Base-by-base conservation (phyloP, 35 echinoderm and acorn worm species). In the Amphiura filiformis region DNA sequence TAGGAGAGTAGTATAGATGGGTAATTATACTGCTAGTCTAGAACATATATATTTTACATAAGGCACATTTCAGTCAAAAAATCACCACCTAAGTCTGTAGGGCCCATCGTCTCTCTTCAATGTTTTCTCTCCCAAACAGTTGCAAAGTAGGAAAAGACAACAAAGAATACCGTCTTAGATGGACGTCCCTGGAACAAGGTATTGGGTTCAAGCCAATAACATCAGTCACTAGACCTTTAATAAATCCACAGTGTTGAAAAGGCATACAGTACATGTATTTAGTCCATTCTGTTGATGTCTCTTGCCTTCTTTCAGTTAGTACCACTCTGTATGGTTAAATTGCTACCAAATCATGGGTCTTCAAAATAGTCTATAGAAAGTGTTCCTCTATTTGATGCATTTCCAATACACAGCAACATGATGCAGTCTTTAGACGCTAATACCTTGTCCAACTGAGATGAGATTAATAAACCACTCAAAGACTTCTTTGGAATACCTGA, bases 11-110 rank as follows among this genome's bases (percentile, higher is more conserved):
- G 61, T 70, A 70, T 70, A 70, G 61, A 70, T 70, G 61, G 61
- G 61, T 18, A 70, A 26, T n/a, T 70, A 70, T 70, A 70, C 61
- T 70, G 61, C 26, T 5, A 70, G 61, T 70, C 61, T 70, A 70
- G 61, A 70, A 70, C 61, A 70, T 70, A 23, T 70, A 70, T 70
- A 70, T 70, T 30, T 70, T 70, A 70, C 61, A 70, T 70, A 70
- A 70, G 61, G 61, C 61, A 70, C 61, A 15, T 70, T 70, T 70
- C n/a, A n/a, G 4, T 70, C 28, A 30, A 26, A 11, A 20, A 52
- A 70, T 70, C 61, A 9, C 41, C 41, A n/a, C n/a, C n/a, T n/a
- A 70, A 70, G 61, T 70, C 61, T 70, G 11, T 70, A 70, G 61
- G 61, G 61, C 61, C 61, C 61, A 70, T 70, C 61, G 26, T 70